These are phyloP conservation scores for Platyscapa corneri DNA, from an alignment of 1,140 invertebrate species.

Conservation along the genomic window DNA sequence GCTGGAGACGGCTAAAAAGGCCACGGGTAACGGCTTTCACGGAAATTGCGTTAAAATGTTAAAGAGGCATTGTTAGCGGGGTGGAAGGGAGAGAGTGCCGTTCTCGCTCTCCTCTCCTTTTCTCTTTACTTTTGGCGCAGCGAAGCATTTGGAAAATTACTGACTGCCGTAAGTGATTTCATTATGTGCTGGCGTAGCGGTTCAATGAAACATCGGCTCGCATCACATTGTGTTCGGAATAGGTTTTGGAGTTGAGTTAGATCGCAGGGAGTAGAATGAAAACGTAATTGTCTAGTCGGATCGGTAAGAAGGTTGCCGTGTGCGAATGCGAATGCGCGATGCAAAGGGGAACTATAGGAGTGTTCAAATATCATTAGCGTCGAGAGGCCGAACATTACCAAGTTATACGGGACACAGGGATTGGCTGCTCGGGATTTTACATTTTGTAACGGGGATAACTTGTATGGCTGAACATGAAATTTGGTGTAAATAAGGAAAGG, in stretches of 20 bases:
- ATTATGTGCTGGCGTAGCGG: slow-evolving; percentile 5
- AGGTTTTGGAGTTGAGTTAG: not conserved
- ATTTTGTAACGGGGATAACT: not conserved
- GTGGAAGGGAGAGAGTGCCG: not conserved
- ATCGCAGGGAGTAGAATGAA: not conserved
- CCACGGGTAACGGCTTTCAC: slow-evolving; percentile 23
- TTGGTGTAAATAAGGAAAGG: slow-evolving; percentile 12
- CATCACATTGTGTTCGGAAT: not conserved
- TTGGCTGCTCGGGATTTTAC: slow-evolving; percentile 11
- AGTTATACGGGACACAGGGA: slow-evolving; percentile 1
- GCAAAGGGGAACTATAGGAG: slow-evolving; percentile 3
- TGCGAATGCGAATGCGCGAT: not conserved
- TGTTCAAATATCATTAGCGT: slow-evolving; percentile 34
- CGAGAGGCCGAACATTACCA: slow-evolving; percentile 6
- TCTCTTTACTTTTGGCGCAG: not conserved
- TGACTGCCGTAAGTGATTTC: slow-evolving; percentile 30
- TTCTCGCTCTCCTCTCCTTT: not conserved
- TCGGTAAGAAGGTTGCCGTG: not conserved
- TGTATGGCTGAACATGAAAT: not conserved
- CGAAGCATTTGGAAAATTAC: slow-evolving; percentile 33
- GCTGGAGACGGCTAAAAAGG: slow-evolving; percentile 1
- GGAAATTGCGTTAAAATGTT: slow-evolving; percentile 47
- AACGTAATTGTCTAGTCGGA: slow-evolving; percentile 26
- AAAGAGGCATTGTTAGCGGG: slow-evolving; percentile 34
- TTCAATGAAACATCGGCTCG: slow-evolving; percentile 6